A percentile compares a stretch with the other conserved stretches of the same genome.
Evolutionary conservation across 2,888 invertebrate species (phyloP).

Genomic region (Synergus umbraculus): DNA sequence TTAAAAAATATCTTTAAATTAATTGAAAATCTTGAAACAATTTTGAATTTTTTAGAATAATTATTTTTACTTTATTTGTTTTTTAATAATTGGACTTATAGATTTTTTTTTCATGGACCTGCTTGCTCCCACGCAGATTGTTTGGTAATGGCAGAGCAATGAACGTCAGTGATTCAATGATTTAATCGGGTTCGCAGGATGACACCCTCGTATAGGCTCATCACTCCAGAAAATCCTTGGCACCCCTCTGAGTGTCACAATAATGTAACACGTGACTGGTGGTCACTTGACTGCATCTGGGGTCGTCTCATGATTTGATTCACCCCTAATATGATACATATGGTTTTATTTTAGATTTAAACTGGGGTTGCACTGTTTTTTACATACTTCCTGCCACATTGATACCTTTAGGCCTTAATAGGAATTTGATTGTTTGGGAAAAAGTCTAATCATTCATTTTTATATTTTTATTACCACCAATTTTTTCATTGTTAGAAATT

Average conservation of each 20-base stretch:
- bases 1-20: no score
- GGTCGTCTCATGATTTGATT: conserved; percentile 47
- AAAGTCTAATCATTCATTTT: not conserved
- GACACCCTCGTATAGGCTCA: conserved; percentile 63
- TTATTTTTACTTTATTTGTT: not conserved
- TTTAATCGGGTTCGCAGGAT: conserved; percentile 60
- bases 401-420: conserved; percentile 57
- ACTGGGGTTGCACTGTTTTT: conserved; percentile 55
- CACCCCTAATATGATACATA: conserved; percentile 63
- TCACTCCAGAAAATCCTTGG: conserved; percentile 52
- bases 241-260: conserved; percentile 69
- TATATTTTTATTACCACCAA: not conserved
- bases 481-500: not conserved
- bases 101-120: conserved; percentile 7
- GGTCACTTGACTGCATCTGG: conserved; percentile 70
- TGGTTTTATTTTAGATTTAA: conserved; percentile 53
- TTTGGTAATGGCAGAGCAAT: conserved; percentile 69
- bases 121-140: conserved; percentile 72
- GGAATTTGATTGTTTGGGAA: conserved; percentile 66
- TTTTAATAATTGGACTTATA: not conserved
- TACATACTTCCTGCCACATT: conserved; percentile 34
- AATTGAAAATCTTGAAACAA: no score
- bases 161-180: conserved; percentile 59
- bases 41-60: no score
- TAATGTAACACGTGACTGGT: conserved; percentile 69